phyloP scores from a whole-genome alignment of 2,888 invertebrate species.

The Lymantria dispar region DNA sequence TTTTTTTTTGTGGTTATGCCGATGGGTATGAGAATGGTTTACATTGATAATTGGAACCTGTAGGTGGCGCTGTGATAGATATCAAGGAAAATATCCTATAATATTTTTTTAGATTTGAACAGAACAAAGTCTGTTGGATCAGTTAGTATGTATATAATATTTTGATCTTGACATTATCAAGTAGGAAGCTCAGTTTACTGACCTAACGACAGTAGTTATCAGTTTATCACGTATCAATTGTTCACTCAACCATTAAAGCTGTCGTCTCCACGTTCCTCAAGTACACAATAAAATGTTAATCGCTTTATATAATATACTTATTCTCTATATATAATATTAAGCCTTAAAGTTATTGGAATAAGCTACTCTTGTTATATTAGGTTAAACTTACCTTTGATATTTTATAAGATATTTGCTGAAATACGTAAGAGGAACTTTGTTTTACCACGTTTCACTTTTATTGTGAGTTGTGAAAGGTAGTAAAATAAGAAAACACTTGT shows the following conservation, averaged over 20 bases:
- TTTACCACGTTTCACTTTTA: too few species aligned
- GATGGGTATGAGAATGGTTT: too few species aligned
- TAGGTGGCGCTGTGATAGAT: too few species aligned
- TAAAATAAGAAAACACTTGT: too few species aligned
- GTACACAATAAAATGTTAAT: conserved; percentile 27
- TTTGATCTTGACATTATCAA: conserved; percentile 11
- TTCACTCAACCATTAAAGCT: conserved; percentile 19
- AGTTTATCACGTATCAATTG: conserved; percentile 15
- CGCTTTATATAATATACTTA: background rate
- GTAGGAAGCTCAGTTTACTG: conserved; percentile 32
- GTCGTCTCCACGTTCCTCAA: conserved; percentile 28
- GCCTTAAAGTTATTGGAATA: conserved; percentile 1
- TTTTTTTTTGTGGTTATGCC: too few species aligned
- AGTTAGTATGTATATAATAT: too few species aligned
- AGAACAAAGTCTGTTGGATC: too few species aligned
- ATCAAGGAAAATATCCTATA: too few species aligned
- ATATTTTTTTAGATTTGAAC: too few species aligned
- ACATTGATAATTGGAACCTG: too few species aligned
- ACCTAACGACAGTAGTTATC: conserved; percentile 23
- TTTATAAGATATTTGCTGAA: background rate
- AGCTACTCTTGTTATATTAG: background rate
- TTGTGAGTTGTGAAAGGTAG: too few species aligned
- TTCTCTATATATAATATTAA: conserved; percentile 2
- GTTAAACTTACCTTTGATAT: background rate
- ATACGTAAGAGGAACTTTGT: background rate